Percentiles rank a stretch among this genome's conserved stretches.
Evolutionary conservation across 1,140 invertebrate species (phyloP).

Genomic region (Drosophila kikkawai): DNA sequence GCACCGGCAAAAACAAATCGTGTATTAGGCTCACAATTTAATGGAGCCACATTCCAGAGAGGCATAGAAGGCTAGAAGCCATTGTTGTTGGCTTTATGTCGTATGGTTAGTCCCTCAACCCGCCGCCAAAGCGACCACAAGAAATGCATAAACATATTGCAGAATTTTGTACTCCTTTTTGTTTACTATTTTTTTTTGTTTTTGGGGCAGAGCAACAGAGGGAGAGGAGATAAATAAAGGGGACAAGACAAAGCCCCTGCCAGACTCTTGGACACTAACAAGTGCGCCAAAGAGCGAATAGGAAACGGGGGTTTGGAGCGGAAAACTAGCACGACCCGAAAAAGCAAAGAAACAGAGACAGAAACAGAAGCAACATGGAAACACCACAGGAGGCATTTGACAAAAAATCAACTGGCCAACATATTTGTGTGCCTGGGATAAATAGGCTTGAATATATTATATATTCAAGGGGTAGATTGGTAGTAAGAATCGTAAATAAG

Average conservation of each 20-base stretch:
- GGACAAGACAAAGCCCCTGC: slow-evolving; percentile 46
- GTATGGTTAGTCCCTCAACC: slow-evolving; percentile 9
- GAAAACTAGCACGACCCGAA: slow-evolving; percentile 48
- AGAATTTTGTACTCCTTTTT: slow-evolving; percentile 37
- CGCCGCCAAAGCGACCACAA: slow-evolving; percentile 71
- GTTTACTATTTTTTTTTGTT: slow-evolving; percentile 27
- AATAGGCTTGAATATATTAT: slow-evolving; percentile 16
- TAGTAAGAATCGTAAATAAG: slow-evolving; percentile 6
- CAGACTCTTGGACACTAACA: slow-evolving; percentile 27
- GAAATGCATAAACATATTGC: slow-evolving; percentile 77
- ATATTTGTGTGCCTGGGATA: slow-evolving; percentile 17
- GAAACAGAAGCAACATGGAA: slow-evolving; percentile 63
- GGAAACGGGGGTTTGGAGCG: not conserved
- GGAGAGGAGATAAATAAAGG: slow-evolving; percentile 43
- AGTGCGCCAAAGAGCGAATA: slow-evolving; percentile 19
- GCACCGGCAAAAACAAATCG: slow-evolving; percentile 48
- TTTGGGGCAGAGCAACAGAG: not conserved
- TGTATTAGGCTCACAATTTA: slow-evolving; percentile 76
- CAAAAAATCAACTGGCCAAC: slow-evolving; percentile 46
- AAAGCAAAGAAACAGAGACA: slow-evolving; percentile 23
- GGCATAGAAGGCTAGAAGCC: slow-evolving; percentile 49
- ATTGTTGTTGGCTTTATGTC: slow-evolving; percentile 61
- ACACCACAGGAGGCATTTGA: slow-evolving; percentile 55
- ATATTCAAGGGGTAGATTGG: slow-evolving; percentile 2
- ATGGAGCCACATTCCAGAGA: slow-evolving; percentile 75